A percentile compares a stretch with the other conserved stretches of the same genome.
These are phyloP conservation scores for Microplitis manilae DNA, from an alignment of 2,888 invertebrate genomes.

Conservation along the genomic window DNA sequence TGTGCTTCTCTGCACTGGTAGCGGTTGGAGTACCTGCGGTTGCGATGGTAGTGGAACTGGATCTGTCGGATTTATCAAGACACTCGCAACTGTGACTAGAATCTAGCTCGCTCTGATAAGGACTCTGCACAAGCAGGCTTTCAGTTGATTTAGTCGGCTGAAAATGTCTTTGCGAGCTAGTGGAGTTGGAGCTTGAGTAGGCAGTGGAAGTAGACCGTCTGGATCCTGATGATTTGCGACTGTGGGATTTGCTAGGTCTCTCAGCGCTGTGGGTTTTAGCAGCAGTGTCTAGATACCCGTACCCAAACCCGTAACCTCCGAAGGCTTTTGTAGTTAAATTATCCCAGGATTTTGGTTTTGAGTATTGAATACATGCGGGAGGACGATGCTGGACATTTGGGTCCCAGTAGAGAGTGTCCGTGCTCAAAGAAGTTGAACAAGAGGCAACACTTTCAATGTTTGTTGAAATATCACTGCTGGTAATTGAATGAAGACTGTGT, in stretches of 20 bases:
- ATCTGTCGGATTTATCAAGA: conserved; percentile 70
- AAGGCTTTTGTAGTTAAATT: conserved; percentile 89
- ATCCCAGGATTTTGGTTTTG: conserved; percentile 92
- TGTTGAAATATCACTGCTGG: conserved; percentile 82
- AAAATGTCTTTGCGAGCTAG: conserved; percentile 73
- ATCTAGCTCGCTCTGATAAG: conserved; percentile 73
- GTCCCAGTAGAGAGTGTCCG: conserved; percentile 91
- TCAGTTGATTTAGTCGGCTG: conserved; percentile 86
- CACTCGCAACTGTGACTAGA: conserved; percentile 82
- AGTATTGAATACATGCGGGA: conserved; percentile 70
- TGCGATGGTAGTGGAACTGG: conserved; percentile 50
- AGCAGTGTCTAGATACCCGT: conserved; percentile 84
- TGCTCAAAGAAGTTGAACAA: conserved; percentile 88
- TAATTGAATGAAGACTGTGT: conserved; percentile 85
- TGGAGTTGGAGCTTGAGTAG: conserved; percentile 54
- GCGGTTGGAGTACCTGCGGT: conserved; percentile 53
- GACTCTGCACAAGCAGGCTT: conserved; percentile 80
- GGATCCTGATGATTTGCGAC: conserved; percentile 75
- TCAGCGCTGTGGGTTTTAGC: conserved; percentile 70
- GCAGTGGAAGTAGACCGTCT: conserved; percentile 71
- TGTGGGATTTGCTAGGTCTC: conserved; percentile 72
- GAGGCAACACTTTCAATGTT: conserved; percentile 81
- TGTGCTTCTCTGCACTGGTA: conserved; percentile 60
- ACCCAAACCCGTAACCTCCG: conserved; percentile 90
- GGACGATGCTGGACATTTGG: conserved; percentile 72